Evolutionary conservation across 2,113 vertebrate species (phyloP), one percentile per base, ranked within the genome.

Genomic region (Nothobranchius furzeri): DNA sequence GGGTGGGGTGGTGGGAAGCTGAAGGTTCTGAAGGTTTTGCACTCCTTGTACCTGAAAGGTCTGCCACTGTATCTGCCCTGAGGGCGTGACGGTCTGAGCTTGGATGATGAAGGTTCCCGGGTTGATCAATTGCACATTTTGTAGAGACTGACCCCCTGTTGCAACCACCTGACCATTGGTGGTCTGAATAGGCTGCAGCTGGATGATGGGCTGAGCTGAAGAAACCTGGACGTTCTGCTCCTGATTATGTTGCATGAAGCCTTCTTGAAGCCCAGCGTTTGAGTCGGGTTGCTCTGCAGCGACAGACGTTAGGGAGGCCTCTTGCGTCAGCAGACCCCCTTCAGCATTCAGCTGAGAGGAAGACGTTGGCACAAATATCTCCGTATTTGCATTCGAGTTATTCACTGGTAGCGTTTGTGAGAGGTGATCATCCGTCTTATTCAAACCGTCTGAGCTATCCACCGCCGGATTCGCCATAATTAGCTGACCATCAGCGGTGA

Each of bases 41-140:
- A 99, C 96, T 68, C 97, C 97, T 89, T 99, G 98, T 81, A 99
- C 96, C 94, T 99, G 98, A 93, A 99, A 99, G 48, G 98, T 99
- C 85, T 99, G 98, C 98, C 98, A 99, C 85, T 98, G 97, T 91
- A 99, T 98, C 92, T 99, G 97, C 83, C 98, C 98, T 60, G 96
- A 96, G 45, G 97, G 95, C 37, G 96, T 96, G 89, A 99, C 96
- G 24, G 97, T 99, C 91, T 99, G 98, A 78, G 98, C 97, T 93
- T 98, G 98, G 92, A 99, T 98, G 92, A 99, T 94, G 93, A 99
- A 98, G 70, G 97, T 94, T 90, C 97, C 97, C 25, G 98, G 96
- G 88, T 99, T 99, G 91, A 98, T 95, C 78, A 99, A 94, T 75
- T 99, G 97, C 78, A 99, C 94, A 74, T 98, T 98, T 75, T 97